Evolutionary conservation across 37 sponge, comb jelly and placozoan species (phyloP).

Genomic region (Aplysina aerophoba): DNA sequence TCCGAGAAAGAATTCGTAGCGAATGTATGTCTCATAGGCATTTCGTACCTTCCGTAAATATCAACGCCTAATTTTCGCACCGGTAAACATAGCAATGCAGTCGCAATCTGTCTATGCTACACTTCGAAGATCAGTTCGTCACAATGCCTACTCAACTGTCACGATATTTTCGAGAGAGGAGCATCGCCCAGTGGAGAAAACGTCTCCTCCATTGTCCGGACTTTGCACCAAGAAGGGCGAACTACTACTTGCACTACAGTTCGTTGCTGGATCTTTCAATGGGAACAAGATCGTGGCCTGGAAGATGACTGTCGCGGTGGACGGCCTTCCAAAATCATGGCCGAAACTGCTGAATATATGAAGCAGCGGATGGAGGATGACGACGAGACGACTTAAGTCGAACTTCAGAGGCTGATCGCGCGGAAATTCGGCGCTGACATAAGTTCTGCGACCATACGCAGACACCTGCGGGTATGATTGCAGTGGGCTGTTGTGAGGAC

Average conservation of each 20-base stretch:
- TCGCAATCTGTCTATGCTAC: not conserved
- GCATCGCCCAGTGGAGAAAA: not conserved
- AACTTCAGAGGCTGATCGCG: not conserved
- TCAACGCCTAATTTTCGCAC: not conserved
- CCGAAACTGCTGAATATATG: slow-evolving; percentile 17
- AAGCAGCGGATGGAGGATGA: not conserved
- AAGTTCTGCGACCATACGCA: slow-evolving; percentile 12
- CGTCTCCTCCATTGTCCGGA: not conserved
- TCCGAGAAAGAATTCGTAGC: too few species aligned
- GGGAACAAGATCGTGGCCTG: not conserved
- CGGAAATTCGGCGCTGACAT: slow-evolving; percentile 10
- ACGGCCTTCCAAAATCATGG: not conserved
- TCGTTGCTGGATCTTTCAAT: not conserved
- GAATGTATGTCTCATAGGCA: too few species aligned
- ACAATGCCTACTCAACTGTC: not conserved
- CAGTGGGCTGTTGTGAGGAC: slow-evolving; percentile 20
- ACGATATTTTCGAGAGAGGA: not conserved
- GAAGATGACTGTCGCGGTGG: slow-evolving; percentile 6
- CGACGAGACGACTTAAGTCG: slow-evolving; percentile 8
- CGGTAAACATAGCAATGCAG: not conserved
- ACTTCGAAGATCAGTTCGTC: not conserved
- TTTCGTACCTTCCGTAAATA: not conserved
- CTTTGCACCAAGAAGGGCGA: not conserved
- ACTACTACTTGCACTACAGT: slow-evolving; percentile 6
- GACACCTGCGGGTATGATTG: not conserved